phyloP scores from a whole-genome alignment of 2,113 vertebrate species.

The Bos indicus region DNA sequence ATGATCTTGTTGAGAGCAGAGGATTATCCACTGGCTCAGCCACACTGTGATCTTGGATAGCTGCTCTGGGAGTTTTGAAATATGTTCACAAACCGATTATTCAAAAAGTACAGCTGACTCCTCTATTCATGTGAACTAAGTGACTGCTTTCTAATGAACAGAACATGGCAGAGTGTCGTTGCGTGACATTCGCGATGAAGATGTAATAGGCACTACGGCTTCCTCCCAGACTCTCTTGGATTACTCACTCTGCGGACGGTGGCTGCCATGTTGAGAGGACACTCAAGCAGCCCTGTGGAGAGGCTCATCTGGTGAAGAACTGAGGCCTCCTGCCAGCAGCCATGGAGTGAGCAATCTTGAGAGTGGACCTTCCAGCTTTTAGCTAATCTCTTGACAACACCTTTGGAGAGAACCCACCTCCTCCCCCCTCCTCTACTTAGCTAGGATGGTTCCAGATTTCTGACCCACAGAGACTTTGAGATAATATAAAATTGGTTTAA shows the following conservation, averaged over 20 bases:
- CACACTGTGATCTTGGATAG: neutral
- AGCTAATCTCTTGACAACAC: too few species aligned
- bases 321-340: neutral
- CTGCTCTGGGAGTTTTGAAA: neutral
- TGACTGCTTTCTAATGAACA: neutral
- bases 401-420: neutral
- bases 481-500: neutral
- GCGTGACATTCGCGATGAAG: neutral
- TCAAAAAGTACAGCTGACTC: neutral
- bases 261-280: neutral
- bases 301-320: neutral
- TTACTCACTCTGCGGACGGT: neutral
- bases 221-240: neutral
- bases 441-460: neutral
- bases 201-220: neutral
- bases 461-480: neutral
- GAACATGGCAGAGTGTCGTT: neutral
- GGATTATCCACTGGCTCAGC: neutral
- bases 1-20: neutral
- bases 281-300: neutral
- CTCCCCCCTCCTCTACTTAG: rapidly evolving
- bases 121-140: neutral
- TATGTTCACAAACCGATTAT: neutral
- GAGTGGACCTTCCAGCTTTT: neutral
- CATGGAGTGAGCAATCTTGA: neutral